Evolutionary conservation across 2,113 vertebrate species (phyloP).

Genomic region (Hydropotes inermis): DNA sequence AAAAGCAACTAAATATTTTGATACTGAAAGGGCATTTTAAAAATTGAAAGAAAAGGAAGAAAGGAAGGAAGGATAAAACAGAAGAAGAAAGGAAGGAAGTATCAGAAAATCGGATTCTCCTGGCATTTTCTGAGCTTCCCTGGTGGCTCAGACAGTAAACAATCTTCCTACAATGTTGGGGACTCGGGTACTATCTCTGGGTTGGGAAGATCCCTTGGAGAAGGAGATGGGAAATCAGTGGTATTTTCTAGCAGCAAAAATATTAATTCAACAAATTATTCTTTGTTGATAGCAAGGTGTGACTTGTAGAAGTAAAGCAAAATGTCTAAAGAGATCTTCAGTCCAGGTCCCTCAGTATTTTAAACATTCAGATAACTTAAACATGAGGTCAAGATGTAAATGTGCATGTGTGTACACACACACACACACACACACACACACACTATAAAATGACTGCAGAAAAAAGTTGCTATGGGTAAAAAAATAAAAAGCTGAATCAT

Average conservation of each 20-base stretch:
- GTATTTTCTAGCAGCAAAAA: neutral
- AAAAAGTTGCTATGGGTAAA: neutral
- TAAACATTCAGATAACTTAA: neutral
- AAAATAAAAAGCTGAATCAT: neutral
- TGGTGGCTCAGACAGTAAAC: neutral
- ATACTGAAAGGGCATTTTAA: neutral
- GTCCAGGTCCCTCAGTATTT: neutral
- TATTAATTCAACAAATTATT: neutral
- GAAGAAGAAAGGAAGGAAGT: neutral
- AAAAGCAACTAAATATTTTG: neutral
- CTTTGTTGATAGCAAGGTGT: neutral
- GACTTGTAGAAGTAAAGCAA: neutral
- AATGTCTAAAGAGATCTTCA: neutral
- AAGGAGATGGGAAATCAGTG: neutral
- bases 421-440: too few relatives aligned
- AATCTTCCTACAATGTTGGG: neutral
- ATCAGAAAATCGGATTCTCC: neutral
- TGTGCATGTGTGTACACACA: rapidly evolving
- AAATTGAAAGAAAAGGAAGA: neutral
- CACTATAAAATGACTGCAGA: neutral
- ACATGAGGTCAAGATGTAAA: neutral
- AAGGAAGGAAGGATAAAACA: neutral
- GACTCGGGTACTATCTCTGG: neutral
- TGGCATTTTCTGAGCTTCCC: neutral
- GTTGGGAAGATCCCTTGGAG: neutral